phyloP scores from a whole-genome alignment of 2,113 vertebrate genomes.

The Cettia cetti region DNA sequence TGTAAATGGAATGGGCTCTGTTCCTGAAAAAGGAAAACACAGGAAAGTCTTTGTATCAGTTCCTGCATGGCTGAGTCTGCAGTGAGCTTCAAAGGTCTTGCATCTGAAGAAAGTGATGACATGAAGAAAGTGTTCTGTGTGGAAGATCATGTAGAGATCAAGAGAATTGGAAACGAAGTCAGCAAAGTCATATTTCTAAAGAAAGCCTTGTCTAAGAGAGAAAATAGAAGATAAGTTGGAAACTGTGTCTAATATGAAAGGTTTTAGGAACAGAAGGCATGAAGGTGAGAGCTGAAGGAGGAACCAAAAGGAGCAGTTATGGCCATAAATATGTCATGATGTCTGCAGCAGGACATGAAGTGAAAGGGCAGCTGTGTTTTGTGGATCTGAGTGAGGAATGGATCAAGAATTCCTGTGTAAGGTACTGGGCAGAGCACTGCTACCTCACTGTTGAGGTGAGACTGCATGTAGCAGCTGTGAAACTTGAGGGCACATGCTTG shows the following conservation, averaged over 20 bases:
- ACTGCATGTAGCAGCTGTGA: not conserved
- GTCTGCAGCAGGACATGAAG: not conserved
- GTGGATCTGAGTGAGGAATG: not conserved
- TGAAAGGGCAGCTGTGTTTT: not conserved
- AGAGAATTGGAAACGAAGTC: conserved; percentile 39
- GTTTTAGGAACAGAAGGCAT: not conserved
- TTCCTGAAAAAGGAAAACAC: not conserved
- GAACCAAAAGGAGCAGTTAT: not conserved
- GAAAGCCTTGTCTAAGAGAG: not conserved
- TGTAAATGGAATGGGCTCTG: not conserved
- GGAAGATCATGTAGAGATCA: conserved; percentile 33
- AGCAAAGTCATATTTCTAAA: conserved; percentile 15
- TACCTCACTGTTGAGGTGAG: not conserved
- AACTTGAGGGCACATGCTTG: fast-evolving
- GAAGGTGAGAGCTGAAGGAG: conserved; percentile 1
- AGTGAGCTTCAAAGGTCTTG: conserved; percentile 32
- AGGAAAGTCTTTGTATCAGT: not conserved
- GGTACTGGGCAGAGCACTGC: not conserved
- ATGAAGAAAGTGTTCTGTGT: not conserved
- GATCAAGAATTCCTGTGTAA: not conserved
- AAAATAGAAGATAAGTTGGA: not conserved
- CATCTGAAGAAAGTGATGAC: not conserved
- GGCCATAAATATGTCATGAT: conserved; percentile 29
- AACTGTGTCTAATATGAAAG: not conserved
- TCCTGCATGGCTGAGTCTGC: not conserved